phyloP scores from a whole-genome alignment of 2,113 vertebrate genomes.

The Meriones unguiculatus region DNA sequence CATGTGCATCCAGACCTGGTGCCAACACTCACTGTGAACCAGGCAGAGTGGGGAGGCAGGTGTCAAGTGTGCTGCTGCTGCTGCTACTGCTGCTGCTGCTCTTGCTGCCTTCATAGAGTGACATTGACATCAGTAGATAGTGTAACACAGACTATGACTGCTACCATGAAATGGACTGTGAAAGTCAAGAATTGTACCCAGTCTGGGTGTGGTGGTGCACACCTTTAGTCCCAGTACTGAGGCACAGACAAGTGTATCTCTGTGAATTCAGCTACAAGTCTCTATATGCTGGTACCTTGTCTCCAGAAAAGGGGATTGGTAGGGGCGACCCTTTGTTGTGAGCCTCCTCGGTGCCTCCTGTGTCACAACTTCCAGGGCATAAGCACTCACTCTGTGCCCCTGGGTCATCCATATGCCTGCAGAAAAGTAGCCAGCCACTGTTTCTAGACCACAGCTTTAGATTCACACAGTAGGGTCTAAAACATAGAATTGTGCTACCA shows the following conservation, averaged over 20 bases:
- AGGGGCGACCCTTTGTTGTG: too few species aligned
- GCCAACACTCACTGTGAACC: not conserved
- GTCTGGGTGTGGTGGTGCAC: not conserved
- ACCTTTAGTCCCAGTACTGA: not conserved
- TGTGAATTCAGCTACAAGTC: not conserved
- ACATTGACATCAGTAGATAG: not conserved
- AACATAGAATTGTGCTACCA: not conserved
- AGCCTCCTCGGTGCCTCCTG: not conserved
- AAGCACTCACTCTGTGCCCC: not conserved
- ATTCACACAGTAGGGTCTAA: too few species aligned
- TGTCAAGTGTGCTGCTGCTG: too few species aligned
- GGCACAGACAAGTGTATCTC: not conserved
- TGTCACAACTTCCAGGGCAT: not conserved
- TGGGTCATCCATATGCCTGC: not conserved
- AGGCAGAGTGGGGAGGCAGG: not conserved
- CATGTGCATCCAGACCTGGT: too few species aligned
- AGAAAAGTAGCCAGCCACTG: too few species aligned
- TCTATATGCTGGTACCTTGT: not conserved
- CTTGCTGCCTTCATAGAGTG: not conserved
- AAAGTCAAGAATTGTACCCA: not conserved
- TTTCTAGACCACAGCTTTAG: not conserved
- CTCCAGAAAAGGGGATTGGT: not conserved
- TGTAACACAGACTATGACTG: not conserved
- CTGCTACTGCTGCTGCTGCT: not conserved
- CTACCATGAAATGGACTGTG: not conserved